Evolutionary conservation across 2,888 invertebrate genomes (phyloP), one percentile per base, ranked within the genome.

Genomic region (Tinea trinotella): DNA sequence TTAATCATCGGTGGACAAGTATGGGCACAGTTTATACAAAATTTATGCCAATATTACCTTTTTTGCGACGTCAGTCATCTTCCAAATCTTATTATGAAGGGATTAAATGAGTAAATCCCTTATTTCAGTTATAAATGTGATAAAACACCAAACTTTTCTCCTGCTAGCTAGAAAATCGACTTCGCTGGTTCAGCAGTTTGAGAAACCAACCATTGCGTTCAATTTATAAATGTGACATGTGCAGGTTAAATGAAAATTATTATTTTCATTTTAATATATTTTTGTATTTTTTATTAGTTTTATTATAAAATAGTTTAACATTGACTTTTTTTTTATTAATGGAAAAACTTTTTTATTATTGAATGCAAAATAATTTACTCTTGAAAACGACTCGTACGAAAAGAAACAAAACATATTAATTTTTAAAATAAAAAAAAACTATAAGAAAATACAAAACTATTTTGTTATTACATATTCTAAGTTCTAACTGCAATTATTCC

Each of bases 21-120:
- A 75, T 74, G 74, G 13, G 74, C 73, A 70, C n/a, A 5, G 24
- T 24, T 24, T 10, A n/a, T n/a, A 50, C 24, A 50, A 50, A 22
- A 22, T 20, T 2, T 68, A 40, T 46, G 19, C 2, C n/a, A 15
- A n/a, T 46, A 6, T 46, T 79, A 84, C 84, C 83, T 85, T 83
- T 72, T 76, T 79, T 59, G 78, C 74, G 58, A 82, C 74, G 73
- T 83, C 81, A 70, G 80, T 72, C 84, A 85, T 84, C 71, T 57
- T 57, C 13, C n/a, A 40, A 13, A 60, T 60, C 58, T 57, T 58
- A 58, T 60, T 60, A 62, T 59, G 65, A 67, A 66, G 68, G 72
- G 69, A 68, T 64, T 67, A 65, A 62, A 59, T 61, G 53, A 55
- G 36, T 58, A 60, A 61, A 57, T 61, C 64, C 66, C 61, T 63